phyloP scores from a whole-genome alignment of 2,797 vertebrate genomes.

The Anniella stebbinsi region DNA sequence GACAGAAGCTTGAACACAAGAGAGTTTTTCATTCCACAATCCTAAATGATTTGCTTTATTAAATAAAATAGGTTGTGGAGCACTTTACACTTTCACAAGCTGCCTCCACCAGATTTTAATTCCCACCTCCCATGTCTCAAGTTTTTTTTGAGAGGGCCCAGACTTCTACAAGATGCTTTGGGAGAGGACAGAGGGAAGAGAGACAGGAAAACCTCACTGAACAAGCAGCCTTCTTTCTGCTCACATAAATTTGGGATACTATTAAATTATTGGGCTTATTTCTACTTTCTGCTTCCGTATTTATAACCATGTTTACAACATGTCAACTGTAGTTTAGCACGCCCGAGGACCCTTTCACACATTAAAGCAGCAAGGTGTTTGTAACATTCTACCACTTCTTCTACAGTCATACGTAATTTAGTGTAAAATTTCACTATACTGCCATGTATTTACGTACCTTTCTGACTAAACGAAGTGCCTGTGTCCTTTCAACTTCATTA shows the following conservation, averaged over 20 bases:
- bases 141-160: background rate
- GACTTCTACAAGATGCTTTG: background rate
- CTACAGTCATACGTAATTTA: background rate
- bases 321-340: background rate
- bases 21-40: background rate
- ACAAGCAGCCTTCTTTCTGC: background rate
- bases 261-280: background rate
- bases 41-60: background rate
- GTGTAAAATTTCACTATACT: background rate
- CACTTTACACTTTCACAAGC: too few species aligned
- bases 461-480: constrained; percentile 96
- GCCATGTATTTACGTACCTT: constrained; percentile 84
- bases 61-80: background rate
- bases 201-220: background rate
- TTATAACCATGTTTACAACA: background rate
- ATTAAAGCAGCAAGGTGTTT: background rate
- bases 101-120: background rate
- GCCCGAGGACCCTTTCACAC: background rate
- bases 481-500: constrained; percentile 98
- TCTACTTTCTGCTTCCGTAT: background rate
- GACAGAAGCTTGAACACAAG: background rate
- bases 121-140: background rate
- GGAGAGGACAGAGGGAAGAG: background rate
- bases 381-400: background rate
- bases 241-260: background rate